These are phyloP conservation scores for Auanema sp. DNA, from an alignment of 2,888 invertebrate genomes.

Conservation along the genomic window DNA sequence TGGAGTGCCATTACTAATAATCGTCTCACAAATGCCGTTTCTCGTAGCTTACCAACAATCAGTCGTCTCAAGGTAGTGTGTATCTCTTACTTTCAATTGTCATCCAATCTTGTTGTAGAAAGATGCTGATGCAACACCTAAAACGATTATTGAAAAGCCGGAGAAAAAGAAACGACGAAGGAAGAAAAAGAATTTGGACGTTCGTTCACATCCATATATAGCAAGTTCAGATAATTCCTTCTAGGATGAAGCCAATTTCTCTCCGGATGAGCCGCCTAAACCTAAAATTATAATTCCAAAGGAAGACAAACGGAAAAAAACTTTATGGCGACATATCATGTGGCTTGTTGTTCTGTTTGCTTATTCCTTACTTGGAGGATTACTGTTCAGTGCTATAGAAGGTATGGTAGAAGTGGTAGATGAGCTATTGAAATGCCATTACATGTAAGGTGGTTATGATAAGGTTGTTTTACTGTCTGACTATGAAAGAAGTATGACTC, in stretches of 20 bases:
- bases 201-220: not conserved
- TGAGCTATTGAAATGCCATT: too few species aligned
- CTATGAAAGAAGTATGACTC: conserved; percentile 42
- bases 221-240: conserved; percentile 3
- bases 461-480: conserved; percentile 32
- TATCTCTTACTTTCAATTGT: not conserved
- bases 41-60: conserved; percentile 46
- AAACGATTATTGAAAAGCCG: conserved; percentile 14
- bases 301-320: conserved; percentile 42
- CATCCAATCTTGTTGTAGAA: not conserved
- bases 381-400: conserved; percentile 52
- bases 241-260: conserved; percentile 22
- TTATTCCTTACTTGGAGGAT: conserved; percentile 46
- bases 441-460: conserved; percentile 41
- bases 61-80: conserved; percentile 23
- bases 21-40: conserved; percentile 36
- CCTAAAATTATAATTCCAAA: conserved; percentile 37
- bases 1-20: conserved; percentile 38
- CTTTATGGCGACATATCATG: conserved; percentile 45
- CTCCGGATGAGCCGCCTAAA: conserved; percentile 20
- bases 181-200: conserved; percentile 12
- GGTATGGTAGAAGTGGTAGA: too few species aligned
- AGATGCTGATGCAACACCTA: conserved; percentile 8
- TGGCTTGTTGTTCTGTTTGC: conserved; percentile 47
- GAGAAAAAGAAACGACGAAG: conserved; percentile 16